Base-by-base conservation (phyloP, 2,888 invertebrate genomes). In the Lasiommata megera region DNA sequence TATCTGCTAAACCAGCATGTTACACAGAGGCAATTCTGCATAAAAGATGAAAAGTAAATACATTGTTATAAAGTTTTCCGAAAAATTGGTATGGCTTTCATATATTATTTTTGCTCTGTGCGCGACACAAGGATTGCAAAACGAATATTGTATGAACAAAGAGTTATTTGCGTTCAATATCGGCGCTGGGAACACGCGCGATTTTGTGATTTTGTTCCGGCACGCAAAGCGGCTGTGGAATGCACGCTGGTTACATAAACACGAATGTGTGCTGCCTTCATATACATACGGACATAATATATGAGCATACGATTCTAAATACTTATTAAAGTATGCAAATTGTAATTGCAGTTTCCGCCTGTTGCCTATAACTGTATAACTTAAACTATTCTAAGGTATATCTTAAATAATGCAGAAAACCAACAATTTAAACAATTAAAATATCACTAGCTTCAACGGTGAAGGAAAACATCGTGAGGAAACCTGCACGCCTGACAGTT, bases 161-260 rank as follows among this genome's bases (percentile, higher is more conserved):
- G 37, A 52, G 52, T 52, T 52, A 52, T 52, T 52, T 52, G 52
- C 52, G 52, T 52, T 41, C 41, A 41, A 52, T 52, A 52, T 52
- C 52, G 41, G 40, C 11, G 31, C 52, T 29, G 8, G 52, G 52
- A 18, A 52, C 52, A 52, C 41, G 52, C 52, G 52, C 52, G 52
- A 52, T 41, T 41, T 41, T 52, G 31, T 52, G 52, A 52, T 52
- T 52, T 52, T 41, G 31, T 41, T 41, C 52, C 29, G 40, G 52
- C 52, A 52, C 52, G 52, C 52, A 38, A 50, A 28, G 38, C 50
- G 28, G 14, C 38, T 28, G 37, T 9, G 50, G 50, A 50, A 38
- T 50, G 50, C 50, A 29, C 28, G 37, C 14, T 38, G 38, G 50
- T 50, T 50, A 50, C 37, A 38, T 50, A 50, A 50, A 23, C 38